Conservation (phyloP, 2,113 vertebrate genomes). For the Grantiella picta region DNA sequence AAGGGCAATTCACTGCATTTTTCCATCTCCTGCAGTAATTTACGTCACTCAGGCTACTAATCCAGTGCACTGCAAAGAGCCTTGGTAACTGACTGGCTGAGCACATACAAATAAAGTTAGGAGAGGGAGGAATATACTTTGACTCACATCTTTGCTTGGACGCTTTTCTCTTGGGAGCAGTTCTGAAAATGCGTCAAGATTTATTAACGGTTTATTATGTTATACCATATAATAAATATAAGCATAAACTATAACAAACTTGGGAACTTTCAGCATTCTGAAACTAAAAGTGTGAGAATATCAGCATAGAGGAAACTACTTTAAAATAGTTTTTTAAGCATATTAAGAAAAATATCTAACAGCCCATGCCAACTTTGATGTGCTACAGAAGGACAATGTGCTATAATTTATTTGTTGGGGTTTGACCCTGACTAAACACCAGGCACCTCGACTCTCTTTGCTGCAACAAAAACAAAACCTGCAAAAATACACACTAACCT, state of each 20-base stretch:
- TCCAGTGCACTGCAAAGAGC: background rate
- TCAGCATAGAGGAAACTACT: background rate
- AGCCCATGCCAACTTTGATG: background rate
- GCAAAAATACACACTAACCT: too few species aligned
- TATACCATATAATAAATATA: background rate
- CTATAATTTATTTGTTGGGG: background rate
- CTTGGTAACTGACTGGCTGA: background rate
- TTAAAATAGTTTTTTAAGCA: background rate
- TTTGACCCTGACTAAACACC: too few species aligned
- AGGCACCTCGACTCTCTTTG: too few species aligned
- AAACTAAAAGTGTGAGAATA: background rate
- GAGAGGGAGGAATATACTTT: background rate
- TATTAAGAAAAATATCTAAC: background rate
- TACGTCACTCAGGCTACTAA: background rate
- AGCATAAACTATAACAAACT: background rate
- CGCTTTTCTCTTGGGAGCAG: background rate
- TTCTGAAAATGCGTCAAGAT: background rate
- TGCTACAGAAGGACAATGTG: background rate
- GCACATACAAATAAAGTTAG: background rate
- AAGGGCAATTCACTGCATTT: background rate
- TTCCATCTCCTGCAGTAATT: background rate
- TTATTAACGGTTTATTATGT: background rate
- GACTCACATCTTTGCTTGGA: background rate
- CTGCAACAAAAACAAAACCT: too few species aligned
- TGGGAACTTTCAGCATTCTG: background rate